Conservation (phyloP, 2,888 invertebrate genomes). For the Polymixis lichenea region DNA sequence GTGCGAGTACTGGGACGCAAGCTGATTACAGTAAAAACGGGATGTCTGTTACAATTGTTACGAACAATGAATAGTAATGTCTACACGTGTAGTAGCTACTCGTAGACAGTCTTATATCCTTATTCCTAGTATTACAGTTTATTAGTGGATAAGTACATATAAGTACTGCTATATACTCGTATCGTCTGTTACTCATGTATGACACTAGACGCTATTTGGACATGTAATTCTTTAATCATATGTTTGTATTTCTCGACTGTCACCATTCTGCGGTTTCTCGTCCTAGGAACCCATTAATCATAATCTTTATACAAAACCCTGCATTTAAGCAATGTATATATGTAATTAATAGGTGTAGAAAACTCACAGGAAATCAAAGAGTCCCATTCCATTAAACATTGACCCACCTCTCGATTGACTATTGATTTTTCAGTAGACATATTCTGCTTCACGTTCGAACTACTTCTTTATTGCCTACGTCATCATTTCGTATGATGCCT, state of each 20-base stretch:
- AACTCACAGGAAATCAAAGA: neutral
- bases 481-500: neutral
- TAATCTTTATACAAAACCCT: neutral
- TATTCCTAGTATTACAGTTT: conserved; percentile 9
- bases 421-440: conserved; percentile 32
- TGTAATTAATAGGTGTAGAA: no score
- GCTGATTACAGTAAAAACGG: conserved; percentile 41
- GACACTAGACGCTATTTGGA: no score
- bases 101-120: conserved; percentile 18
- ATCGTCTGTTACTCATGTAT: neutral
- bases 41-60: conserved; percentile 42
- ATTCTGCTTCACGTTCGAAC: conserved; percentile 15
- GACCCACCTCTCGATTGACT: neutral
- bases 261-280: neutral
- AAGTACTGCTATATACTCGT: neutral
- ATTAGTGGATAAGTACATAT: neutral
- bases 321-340: no score
- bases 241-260: neutral
- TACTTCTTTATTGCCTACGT: conserved; percentile 5
- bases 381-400: neutral
- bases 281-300: neutral
- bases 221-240: neutral
- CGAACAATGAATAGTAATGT: conserved; percentile 48
- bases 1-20: conserved; percentile 14
- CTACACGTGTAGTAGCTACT: conserved; percentile 31